phyloP scores from a whole-genome alignment of 2,113 vertebrate species.

The Pitta sordida region DNA sequence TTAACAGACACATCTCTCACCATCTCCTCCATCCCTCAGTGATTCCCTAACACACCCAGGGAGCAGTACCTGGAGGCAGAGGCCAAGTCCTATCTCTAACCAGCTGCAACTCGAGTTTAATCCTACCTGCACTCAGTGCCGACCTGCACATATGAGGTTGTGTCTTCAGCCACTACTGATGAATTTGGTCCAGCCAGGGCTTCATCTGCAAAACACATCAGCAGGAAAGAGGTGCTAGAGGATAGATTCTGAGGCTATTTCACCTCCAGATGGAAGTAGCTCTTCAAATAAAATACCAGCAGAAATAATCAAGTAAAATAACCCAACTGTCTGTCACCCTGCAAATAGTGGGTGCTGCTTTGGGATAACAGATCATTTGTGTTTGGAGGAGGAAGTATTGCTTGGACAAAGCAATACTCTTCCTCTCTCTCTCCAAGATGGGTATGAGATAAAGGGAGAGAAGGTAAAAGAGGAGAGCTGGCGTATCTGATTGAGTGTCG shows the following conservation, averaged over 20 bases:
- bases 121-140: background rate
- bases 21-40: background rate
- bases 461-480: background rate
- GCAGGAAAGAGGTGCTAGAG: background rate
- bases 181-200: background rate
- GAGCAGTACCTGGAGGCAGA: background rate
- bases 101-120: background rate
- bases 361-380: accelerated
- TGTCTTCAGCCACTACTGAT: background rate
- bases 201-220: constrained; percentile 13
- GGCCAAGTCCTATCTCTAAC: background rate
- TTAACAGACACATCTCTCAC: background rate
- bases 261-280: background rate
- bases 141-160: background rate
- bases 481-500: background rate
- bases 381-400: background rate
- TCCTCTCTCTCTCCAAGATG: background rate
- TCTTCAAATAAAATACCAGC: background rate
- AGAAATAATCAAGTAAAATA: background rate
- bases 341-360: background rate
- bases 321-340: background rate
- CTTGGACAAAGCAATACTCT: background rate
- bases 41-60: background rate
- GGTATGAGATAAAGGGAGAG: background rate
- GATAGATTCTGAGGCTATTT: background rate